Base-by-base conservation (phyloP, 2,888 invertebrate species). In the Perithous albicinctus region DNA sequence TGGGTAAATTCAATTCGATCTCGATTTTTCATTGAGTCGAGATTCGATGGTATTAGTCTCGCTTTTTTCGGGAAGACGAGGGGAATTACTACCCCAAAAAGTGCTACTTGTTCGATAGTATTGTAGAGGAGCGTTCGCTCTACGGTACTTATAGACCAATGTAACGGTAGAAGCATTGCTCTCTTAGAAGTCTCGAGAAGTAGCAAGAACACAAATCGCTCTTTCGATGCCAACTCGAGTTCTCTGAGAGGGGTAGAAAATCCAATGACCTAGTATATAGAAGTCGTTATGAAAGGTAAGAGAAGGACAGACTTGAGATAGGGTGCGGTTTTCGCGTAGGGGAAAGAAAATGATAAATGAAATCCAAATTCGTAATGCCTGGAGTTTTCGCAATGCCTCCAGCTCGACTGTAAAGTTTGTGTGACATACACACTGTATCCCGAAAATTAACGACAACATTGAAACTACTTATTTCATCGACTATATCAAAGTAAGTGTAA, bases 31-130 rank as follows among this genome's bases (percentile, higher is more conserved):
- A 15, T 56, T 26, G 26, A 56, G 70, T 63, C 32, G n/a, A 41
- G 66, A 46, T 2, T 32, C 32, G 67, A 29, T 63, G 23, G 41
- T 59, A 32, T 51, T 48, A 51, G 51, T 54, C 51, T 32, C 51
- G 10, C 26, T 26, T 46, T 38, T 38, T 23, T 1, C 15, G 6
- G 23, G 3, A 26, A 26, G 23, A 23, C 38, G 10, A 38, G 54
- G 23, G 38, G 69, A 1, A 38, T 3, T 20, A 35, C 38, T n/a
- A 15, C 3, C 38, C 35, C 18, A 26, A 69, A 26, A 54, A 69
- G 69, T 15, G 23, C 26, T 38, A 54, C 69, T 54, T n/a, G 69
- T 38, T 38, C 69, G 54, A 54, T 54, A 41, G 20, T 69, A 54
- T 56, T 38, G 69, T 41, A 1, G 54, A 4, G 26, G 23, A 18